phyloP scores from a whole-genome alignment of 92 coral and sea anemone species.

The Phenganax marumi region DNA sequence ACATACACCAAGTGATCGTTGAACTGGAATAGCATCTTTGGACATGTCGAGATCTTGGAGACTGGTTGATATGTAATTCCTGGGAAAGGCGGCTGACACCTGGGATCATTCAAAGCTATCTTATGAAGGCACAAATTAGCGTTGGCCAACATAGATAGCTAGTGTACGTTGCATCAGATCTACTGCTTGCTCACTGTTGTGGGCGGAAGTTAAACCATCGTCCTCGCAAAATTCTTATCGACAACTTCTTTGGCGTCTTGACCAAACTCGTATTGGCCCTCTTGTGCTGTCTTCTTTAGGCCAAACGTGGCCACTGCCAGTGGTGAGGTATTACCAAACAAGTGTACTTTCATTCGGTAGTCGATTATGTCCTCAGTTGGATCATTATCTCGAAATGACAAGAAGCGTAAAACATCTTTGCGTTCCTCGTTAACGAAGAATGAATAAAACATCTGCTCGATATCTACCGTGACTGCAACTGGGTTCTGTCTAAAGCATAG shows the following conservation, averaged over 20 bases:
- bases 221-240: too few relatives aligned
- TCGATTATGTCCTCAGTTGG: slow-evolving; percentile 42
- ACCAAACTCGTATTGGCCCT: too few relatives aligned
- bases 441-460: slow-evolving; percentile 59
- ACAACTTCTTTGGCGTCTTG: too few relatives aligned
- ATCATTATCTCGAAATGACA: slow-evolving; percentile 46
- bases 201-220: too few relatives aligned
- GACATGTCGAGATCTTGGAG: slow-evolving; percentile 53
- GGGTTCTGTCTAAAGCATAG: slow-evolving; percentile 55
- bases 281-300: too few relatives aligned
- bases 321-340: too few relatives aligned
- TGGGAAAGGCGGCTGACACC: slow-evolving; percentile 54
- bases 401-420: slow-evolving; percentile 53
- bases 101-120: slow-evolving; percentile 51
- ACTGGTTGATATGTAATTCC: slow-evolving; percentile 50
- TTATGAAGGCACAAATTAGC: slow-evolving; percentile 66
- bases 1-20: slow-evolving; percentile 58
- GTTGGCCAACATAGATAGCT: slow-evolving; percentile 58
- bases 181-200: slow-evolving; percentile 48
- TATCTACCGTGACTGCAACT: slow-evolving; percentile 49
- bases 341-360: slow-evolving; percentile 50
- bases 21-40: slow-evolving; percentile 49
- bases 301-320: too few relatives aligned
- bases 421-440: slow-evolving; percentile 38
- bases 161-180: slow-evolving; percentile 57